Base-by-base conservation (phyloP, 2,113 vertebrate genomes). In the Anolis carolinensis region DNA sequence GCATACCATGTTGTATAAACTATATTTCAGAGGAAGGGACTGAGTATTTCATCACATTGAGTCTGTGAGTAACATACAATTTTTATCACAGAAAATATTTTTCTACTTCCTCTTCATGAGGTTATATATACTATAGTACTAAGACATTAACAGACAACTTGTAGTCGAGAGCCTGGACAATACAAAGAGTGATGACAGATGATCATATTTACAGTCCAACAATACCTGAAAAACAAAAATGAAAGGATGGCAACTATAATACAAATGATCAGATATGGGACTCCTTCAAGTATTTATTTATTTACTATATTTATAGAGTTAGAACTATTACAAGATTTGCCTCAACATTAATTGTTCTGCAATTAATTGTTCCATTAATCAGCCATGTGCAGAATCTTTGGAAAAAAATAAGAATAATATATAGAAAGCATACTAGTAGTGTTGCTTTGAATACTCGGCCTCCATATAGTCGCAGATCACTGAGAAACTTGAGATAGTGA, bases 401-500 rank as follows among this genome's bases (percentile, higher is more conserved):
- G 59, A 59, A 67, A 50, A 86, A 91, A 75, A 20, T 44, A 50
- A 90, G 89, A 32, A 80, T 16, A 91, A 70, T 32, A 65, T 34
- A 89, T 34, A 87, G 32, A 83, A 95, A 74, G 9, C 79, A 98
- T 96, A 99, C 99, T 94, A 99, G 93, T 82, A 99, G 94, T 2
- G 96, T 97, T 77, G 99, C 98, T 94, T 98, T 99, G 95, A 99
- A 99, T 81, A 99, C 98, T 77, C 98, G 97, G 70, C 99, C 99
- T 85, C 99, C 99, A 14, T 99, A 99, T 50, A 99, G 96, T 84
- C 99, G 96, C 87, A 99, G 95, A 90, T 99, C 99, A 91, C 97
- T 99, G 94, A 99, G 98, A 94, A 99, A 99, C 96, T 98, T 99
- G 88, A 99, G 97, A 95, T 99, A 99, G 96, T 99, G 98, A 62